phyloP scores from a whole-genome alignment of 2,888 invertebrate genomes.

The Hybos culiciformis region DNA sequence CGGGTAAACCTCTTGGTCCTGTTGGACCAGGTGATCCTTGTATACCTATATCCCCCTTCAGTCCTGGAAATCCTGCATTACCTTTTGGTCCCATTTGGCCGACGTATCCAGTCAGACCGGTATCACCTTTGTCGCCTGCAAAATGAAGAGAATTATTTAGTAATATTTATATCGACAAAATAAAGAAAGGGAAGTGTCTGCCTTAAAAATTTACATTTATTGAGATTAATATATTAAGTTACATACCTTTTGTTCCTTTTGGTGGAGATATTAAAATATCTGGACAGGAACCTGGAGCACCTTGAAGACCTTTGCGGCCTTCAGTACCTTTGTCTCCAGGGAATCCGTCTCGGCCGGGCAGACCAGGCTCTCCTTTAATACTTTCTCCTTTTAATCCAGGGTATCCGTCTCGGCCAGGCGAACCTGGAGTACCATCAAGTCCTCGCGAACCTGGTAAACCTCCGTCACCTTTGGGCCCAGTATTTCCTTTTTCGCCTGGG shows the following conservation, averaged over 20 bases:
- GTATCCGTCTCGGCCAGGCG: conserved; percentile 46
- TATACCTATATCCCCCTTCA: conserved; percentile 46
- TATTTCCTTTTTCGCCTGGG: conserved; percentile 54
- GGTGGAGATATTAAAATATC: conserved; percentile 33
- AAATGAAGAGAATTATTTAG: too few species aligned
- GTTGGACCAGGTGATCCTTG: conserved; percentile 47
- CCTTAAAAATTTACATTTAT: conserved; percentile 41
- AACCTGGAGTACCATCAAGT: conserved; percentile 56
- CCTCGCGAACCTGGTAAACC: conserved; percentile 59
- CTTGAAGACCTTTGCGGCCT: conserved; percentile 44
- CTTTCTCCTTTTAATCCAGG: conserved; percentile 57
- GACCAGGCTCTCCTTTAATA: conserved; percentile 62
- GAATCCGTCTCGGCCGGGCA: conserved; percentile 43
- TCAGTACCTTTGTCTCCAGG: conserved; percentile 31
- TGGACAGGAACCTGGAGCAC: conserved; percentile 49
- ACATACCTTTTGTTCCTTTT: conserved; percentile 50
- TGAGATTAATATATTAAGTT: conserved; percentile 22
- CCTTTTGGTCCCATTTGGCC: conserved; percentile 52
- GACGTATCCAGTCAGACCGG: conserved; percentile 42
- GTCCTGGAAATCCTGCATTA: conserved; percentile 43
- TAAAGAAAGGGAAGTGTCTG: too few species aligned
- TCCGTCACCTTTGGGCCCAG: conserved; percentile 50
- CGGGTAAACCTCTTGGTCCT: conserved; percentile 62
- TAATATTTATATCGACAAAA: too few species aligned
- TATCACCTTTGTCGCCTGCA: conserved; percentile 48